Evolutionary conservation across 2,888 invertebrate genomes (phyloP), one percentile per base, ranked within the genome.

Genomic region (Temnothorax ravouxi): DNA sequence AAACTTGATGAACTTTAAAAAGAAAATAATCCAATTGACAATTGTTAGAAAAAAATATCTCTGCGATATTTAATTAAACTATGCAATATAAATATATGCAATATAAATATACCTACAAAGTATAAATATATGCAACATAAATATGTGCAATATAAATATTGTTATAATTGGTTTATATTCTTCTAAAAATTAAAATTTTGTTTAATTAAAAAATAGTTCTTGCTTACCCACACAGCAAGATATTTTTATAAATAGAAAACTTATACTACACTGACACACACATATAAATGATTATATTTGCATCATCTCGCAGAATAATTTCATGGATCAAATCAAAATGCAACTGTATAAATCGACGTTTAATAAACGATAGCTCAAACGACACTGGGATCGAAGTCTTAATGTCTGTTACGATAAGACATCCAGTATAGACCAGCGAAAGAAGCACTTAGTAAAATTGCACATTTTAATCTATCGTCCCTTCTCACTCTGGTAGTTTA

Each of bases 381-480:
- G 54, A 81, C 25, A 84, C 76, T 38, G 18, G 3, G 3, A n/a
- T n/a, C n/a, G n/a, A 34, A 8, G 25, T 29, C 44, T 86, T 76
- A 71, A 69, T 38, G 66, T 34, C 61, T 25, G 6, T 59, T 13
- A 18, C 62, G 41, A 56, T 64, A 47, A 82, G 47, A 76, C 47
- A 62, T 71, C 25, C 54, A 61, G 41, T 47, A 54, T 66, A 52
- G 21, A 72, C 50, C 47, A 69, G 34, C 18, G 67, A 66, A 82
- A 67, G 21, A 15, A 84, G 76, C 84, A 87, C 86, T 86, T 62
- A 71, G 66, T 74, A 44, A 87, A 87, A 87, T 84, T 87, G 87
- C 80, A 76, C 87, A 74, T 87, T 87, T 85, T 87, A 87, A 87
- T 87, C 62, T 76, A 74, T 85, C 75, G 50, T 64, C 64, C 44